Evolutionary conservation across 2,113 vertebrate genomes (phyloP), one percentile per base, ranked within the genome.

Genomic region (Cynoglossus semilaevis): DNA sequence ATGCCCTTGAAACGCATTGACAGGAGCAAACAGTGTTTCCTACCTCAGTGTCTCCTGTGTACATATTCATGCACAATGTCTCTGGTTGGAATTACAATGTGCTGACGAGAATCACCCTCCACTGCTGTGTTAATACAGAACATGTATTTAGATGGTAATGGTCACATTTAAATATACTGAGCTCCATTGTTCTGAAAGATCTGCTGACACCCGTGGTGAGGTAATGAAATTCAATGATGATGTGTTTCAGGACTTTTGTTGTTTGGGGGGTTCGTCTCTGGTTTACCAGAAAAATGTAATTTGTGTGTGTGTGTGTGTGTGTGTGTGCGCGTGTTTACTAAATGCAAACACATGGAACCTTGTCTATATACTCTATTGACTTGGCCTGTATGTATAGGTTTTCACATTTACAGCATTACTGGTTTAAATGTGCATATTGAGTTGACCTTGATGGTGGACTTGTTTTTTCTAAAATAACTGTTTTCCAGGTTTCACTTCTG

Each of bases 61-160:
- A n/a, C 11, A 52, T 43, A n/a, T 47, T 22, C 80, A 81, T 83
- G 81, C 82, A 85, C 49, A 58, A 70, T 72, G 75, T 79, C 76
- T 84, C 83, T 85, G 68, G 82, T 81, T 76, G 58, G 76, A 54
- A 57, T 68, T 58, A 49, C 18, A 36, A 14, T 44, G 63, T 19
- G 54, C 34, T 69, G 47, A 80, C 81, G 59, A 71, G 46, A 74
- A 40, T 72, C 63, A 73, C 45, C 61, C 62, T 67, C 52, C 57
- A 19, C 46, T 58, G 74, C 50, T 40, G 22, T 35, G 41, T 60
- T 52, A 52, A 57, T 67, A 42, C 22, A 11, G 29, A 15, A 36
- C 8, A 29, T 22, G n/a, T 50, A 18, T 63, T 51, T 40, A 7
- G 44, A 57, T 3, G 1, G 17, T 62, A 52, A 63, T 54, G 19